phyloP scores from a whole-genome alignment of 2,797 vertebrate species.

The Chiloscyllium punctatum region DNA sequence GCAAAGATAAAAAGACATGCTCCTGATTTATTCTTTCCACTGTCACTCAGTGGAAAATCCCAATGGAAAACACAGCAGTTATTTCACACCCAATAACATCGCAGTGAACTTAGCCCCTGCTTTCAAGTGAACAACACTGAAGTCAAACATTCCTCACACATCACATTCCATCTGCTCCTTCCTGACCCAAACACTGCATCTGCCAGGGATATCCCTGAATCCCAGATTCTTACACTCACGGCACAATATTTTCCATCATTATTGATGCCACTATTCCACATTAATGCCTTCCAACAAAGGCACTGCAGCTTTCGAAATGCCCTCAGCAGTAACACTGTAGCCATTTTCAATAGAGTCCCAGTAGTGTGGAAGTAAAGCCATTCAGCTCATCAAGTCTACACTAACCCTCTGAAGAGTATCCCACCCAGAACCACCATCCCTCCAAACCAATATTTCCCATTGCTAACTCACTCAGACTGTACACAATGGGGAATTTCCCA shows the following conservation, averaged over 20 bases:
- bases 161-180: background rate
- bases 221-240: background rate
- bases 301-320: background rate
- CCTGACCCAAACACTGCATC: background rate
- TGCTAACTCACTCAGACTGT: too few species aligned
- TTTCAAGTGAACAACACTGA: background rate
- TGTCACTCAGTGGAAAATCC: background rate
- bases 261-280: background rate
- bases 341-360: background rate
- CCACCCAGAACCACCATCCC: too few species aligned
- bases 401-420: too few species aligned
- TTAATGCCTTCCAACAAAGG: background rate
- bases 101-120: background rate
- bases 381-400: too few species aligned
- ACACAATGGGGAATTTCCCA: too few species aligned
- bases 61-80: background rate
- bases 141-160: background rate
- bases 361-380: too few species aligned
- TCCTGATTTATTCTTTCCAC: background rate
- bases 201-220: background rate
- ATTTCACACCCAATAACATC: background rate
- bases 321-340: background rate
- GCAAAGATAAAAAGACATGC: background rate
- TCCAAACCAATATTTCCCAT: too few species aligned
- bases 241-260: background rate